A percentile compares a stretch with the other conserved stretches of the same genome.
phyloP scores from a whole-genome alignment of 2,797 vertebrate species.

The Botia kubotai region DNA sequence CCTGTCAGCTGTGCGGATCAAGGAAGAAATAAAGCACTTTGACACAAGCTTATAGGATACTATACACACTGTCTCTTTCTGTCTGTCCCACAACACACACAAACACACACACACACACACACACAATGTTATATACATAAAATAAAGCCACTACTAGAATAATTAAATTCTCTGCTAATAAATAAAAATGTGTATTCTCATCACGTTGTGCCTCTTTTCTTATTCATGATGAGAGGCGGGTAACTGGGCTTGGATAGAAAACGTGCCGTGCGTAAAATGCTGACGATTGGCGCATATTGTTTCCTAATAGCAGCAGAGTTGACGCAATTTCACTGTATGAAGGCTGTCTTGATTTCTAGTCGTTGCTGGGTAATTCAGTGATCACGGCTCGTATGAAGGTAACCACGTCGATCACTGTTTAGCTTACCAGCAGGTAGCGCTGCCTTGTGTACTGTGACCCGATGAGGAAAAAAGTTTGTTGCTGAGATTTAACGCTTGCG shows the following conservation, averaged over 20 bases:
- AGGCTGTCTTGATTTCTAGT: slow-evolving; percentile 10
- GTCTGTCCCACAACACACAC: not conserved
- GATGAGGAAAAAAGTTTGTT: slow-evolving; percentile 76
- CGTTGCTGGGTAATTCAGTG: slow-evolving; percentile 14
- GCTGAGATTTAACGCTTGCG: slow-evolving; percentile 79
- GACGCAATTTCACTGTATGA: slow-evolving; percentile 6
- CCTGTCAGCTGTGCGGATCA: slow-evolving; percentile 35
- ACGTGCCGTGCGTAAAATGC: slow-evolving; percentile 19
- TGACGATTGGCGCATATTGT: slow-evolving; percentile 8
- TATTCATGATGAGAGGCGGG: slow-evolving; percentile 28
- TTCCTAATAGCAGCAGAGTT: not conserved
- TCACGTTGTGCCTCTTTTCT: slow-evolving; percentile 33
- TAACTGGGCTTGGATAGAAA: not conserved
- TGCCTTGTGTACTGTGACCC: slow-evolving; percentile 55
- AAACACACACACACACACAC: no score
- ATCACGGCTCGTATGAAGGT: not conserved
- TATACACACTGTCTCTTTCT: slow-evolving; percentile 6
- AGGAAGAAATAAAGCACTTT: slow-evolving; percentile 50
- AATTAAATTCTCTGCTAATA: slow-evolving; percentile 51
- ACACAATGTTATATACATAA: not conserved
- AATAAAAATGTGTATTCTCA: slow-evolving; percentile 43
- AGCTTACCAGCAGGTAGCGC: slow-evolving; percentile 75
- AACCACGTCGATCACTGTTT: slow-evolving; percentile 15
- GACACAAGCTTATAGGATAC: slow-evolving; percentile 25
- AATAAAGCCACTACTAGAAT: slow-evolving; percentile 30